Percentiles rank a stretch among this genome's conserved stretches.
Conservation (phyloP, 2,888 invertebrate genomes). For the Epsilonema sp. region DNA sequence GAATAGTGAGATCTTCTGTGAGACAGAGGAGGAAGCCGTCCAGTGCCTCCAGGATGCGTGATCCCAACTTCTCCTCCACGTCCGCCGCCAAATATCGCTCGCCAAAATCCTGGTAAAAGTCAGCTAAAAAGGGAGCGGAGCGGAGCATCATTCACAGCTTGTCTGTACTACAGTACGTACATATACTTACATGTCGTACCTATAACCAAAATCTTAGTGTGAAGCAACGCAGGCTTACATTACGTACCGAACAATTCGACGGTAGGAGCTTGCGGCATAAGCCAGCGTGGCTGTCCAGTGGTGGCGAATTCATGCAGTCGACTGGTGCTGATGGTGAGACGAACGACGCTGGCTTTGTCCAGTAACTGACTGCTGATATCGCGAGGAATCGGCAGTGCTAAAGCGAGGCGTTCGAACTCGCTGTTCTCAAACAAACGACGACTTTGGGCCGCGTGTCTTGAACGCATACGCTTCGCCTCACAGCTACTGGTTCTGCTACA, state of each 20-base stretch:
- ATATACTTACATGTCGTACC: no score
- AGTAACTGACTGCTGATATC: slow-evolving; percentile 63
- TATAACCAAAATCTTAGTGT: no score
- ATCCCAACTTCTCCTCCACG: background rate
- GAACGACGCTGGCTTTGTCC: slow-evolving; percentile 88
- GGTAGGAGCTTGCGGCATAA: no score
- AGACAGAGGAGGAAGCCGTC: slow-evolving; percentile 93
- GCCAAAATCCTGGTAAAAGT: no score
- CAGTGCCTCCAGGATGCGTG: slow-evolving; percentile 44
- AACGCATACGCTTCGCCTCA: slow-evolving; percentile 26
- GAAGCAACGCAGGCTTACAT: no score
- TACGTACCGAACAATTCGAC: no score
- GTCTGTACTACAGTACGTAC: no score
- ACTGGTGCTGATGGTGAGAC: slow-evolving; percentile 51
- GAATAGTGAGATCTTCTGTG: slow-evolving; percentile 82
- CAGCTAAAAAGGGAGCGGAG: no score
- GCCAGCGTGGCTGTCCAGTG: background rate
- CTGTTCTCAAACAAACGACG: slow-evolving; percentile 81
- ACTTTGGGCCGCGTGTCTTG: slow-evolving; percentile 71
- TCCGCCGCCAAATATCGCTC: background rate
- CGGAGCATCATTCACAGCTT: no score
- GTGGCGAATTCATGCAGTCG: slow-evolving; percentile 32
- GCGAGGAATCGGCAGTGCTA: slow-evolving; percentile 39
- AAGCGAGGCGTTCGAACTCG: slow-evolving; percentile 80
- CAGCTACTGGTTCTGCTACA: no score